Evolutionary conservation across 2,888 invertebrate genomes (phyloP), one percentile per base, ranked within the genome.

Genomic region (Drosophila pseudotakahashii): DNA sequence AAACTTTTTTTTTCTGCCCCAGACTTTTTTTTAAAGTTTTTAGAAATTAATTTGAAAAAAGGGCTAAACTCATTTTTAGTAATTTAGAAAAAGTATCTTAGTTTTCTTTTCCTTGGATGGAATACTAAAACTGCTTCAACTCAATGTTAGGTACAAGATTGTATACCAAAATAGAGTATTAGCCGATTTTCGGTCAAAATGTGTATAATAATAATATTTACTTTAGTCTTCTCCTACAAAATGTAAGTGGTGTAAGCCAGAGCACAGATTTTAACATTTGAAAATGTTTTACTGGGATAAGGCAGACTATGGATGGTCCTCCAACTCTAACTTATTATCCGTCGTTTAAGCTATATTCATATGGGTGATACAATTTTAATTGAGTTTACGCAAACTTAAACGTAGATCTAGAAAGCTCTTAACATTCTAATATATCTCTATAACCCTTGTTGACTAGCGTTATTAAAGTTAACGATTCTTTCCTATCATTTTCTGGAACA

Each of bases 81-180:
- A 3, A 23, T 13, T 5, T 26, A n/a, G 5, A n/a, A 30, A 30
- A 14, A 3, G 3, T 10, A n/a, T 10, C 19, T 41, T 14, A n/a
- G 30, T 39, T 30, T 16, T 7, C 10, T 7, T 3, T 23, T 39
- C 9, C 7, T 14, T 55, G 36, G 36, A 10, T 16, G 9, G 11
- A 9, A 19, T 23, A 7, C 13, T 23, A 14, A 9, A 30, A 14
- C 26, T 26, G 26, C 5, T 45, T n/a, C 7, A 60, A 50, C 37
- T 37, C 23, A 51, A 16, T 51, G 32, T 39, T 34, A 45, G 51
- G 39, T 32, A 52, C 14, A 41, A 32, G 14, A 58, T 58, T 62
- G 64, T 64, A 64, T 62, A 64, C 64, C 64, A 64, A 47, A 39
- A 39, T 62, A 64, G 64, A 64, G 64, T 64, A 64, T 64, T 64